phyloP scores from a whole-genome alignment of 2,113 vertebrate genomes.

The Ophiodon elongatus region DNA sequence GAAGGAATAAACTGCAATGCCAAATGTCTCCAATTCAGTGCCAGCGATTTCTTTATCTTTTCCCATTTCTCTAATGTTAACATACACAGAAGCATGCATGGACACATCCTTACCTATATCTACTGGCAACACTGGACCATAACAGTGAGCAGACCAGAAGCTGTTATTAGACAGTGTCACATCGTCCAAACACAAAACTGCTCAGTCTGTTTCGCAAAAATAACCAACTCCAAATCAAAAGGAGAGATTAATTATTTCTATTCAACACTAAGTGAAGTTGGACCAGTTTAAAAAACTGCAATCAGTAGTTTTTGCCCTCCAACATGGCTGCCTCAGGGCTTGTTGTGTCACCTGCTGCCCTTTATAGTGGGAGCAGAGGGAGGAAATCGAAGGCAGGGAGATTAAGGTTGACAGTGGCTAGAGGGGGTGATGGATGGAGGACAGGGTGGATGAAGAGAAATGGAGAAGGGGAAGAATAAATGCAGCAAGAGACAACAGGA shows the following conservation, averaged over 20 bases:
- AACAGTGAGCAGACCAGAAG: background rate
- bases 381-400: slow-evolving; percentile 5
- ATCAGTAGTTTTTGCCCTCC: background rate
- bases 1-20: background rate
- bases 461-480: background rate
- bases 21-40: background rate
- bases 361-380: background rate
- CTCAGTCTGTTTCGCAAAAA: background rate
- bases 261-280: background rate
- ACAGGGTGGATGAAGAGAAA: background rate
- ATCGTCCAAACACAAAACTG: background rate
- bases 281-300: background rate
- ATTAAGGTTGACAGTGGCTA: background rate
- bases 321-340: background rate
- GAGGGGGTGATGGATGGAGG: slow-evolving; percentile 2
- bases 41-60: background rate
- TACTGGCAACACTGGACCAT: background rate
- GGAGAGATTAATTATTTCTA: background rate
- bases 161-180: background rate
- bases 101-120: background rate
- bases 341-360: background rate
- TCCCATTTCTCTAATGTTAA: background rate
- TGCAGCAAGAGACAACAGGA: background rate
- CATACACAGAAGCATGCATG: background rate
- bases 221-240: background rate